Evolutionary conservation across 2,888 invertebrate species (phyloP), one percentile per base, ranked within the genome.

Genomic region (Bedellia somnulentella): DNA sequence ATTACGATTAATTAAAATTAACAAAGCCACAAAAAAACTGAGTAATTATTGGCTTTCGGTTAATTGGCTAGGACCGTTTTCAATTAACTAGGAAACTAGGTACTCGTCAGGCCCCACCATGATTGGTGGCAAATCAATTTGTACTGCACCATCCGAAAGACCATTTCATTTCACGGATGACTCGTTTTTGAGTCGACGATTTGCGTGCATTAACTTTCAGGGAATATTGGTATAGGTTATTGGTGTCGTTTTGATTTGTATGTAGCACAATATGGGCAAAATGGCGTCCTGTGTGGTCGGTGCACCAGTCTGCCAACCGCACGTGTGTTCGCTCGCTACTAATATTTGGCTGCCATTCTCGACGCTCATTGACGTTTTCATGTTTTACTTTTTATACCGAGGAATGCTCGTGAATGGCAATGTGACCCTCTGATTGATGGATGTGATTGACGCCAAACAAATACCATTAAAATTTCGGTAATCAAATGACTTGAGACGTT

Each of bases 321-420:
- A 60, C 59, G 66, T 66, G 66, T 60, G 33, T 57, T 56, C 49
- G 39, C 44, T 46, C 41, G 46, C 40, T 45, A 51, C 56, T 62
- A 66, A 71, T 67, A 68, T 73, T 71, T 66, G 62, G 57, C 57
- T 58, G 56, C 46, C 40, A 49, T 66, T 70, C 59, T 51, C 58
- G 67, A 63, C 59, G 50, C 55, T 61, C 58, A 63, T 58, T 66
- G 70, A 64, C 54, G 52, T 55, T 64, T 57, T 52, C 60, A 62
- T 58, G 50, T 51, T 49, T 46, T 47, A 47, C 50, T n/a, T 49
- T 57, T 48, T 33, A 42, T 60, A 58, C 60, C 58, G 49, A 47
- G 37, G 5, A 27, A 15, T 13, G 23, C 6, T 21, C 24, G 38
- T 38, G 42, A 39, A 43, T 42, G 42, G 44, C 43, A n/a, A n/a